Base-by-base conservation (phyloP, 2,888 invertebrate genomes). In the Spisula solida region DNA sequence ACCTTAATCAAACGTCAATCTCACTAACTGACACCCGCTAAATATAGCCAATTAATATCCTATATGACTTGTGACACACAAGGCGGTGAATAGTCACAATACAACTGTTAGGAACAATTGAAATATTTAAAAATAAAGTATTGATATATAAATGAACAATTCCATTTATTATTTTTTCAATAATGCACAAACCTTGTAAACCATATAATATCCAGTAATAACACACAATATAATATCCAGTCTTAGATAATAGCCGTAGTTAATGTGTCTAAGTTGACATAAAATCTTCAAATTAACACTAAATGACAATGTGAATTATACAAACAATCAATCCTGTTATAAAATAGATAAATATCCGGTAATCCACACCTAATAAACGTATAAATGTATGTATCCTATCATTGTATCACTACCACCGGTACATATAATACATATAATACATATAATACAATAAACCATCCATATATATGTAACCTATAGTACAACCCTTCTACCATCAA, bases 1-100 rank as follows among this genome's bases (percentile, higher is more conserved):
- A 75, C 16, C 51, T 20, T 70, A 86, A 81, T 81, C 75, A 25
- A 34, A 51, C 41, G n/a, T 86, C 70, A 75, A 86, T 86, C 86
- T 29, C 25, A 29, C 20, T 25, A 81, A 81, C 14, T 14, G 56
- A 80, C 34, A 79, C 81, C 51, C 55, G 51, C 86, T 55, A 86
- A 55, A 51, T 31, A 78, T 47, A 34, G n/a, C n/a, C 48, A 81
- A 70, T 75, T 51, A 86, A 81, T 83, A 60, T 29, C 66, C 10
- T 48, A 29, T 75, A 75, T 75, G 51, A 81, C 48, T 12, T 31
- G 20, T 82, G 81, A 81, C 70, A 81, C 81, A 86, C 86, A 86
- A 75, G 81, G 34, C n/a, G 25, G 51, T 86, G 51, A 86, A 86
- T 86, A 75, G 48, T 81, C n/a, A n/a, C 10, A 6, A 25, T 25